Conservation (phyloP, 2,113 vertebrate species). For the crab-eating macaque (Macaca fascicularis) region T2T-MFA8v1.1 NC_088378.1:119560001-119560500, state of each 20-base stretch:
- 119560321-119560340: neutral
- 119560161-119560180: neutral
- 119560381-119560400: neutral
- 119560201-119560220: conserved; percentile 17
- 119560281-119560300: neutral
- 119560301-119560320: neutral
- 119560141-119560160: neutral
- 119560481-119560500: neutral
- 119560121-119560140: neutral
- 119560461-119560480: neutral
- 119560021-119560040: neutral
- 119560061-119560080: neutral
- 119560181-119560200: neutral
- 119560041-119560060: neutral
- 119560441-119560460: neutral
- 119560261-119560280: neutral
- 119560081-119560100: neutral
- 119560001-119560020: neutral
- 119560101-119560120: neutral
- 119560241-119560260: neutral
- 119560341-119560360: neutral
- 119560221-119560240: neutral
- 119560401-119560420: neutral
- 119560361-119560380: neutral
- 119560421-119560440: neutral